phyloP scores from a whole-genome alignment of 2,113 vertebrate genomes.

The Neofelis nebulosa region DNA sequence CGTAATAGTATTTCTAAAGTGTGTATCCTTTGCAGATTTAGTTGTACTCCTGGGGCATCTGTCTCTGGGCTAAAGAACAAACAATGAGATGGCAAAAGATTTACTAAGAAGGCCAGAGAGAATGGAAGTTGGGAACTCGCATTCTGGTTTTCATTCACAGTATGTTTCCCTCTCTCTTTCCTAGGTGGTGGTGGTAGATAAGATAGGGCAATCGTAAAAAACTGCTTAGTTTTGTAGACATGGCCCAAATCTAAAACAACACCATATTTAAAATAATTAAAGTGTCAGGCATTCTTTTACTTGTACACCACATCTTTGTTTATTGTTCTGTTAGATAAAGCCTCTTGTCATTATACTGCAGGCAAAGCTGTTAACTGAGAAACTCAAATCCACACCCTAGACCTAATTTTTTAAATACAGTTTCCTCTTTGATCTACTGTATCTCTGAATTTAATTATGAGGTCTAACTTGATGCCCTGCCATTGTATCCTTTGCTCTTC shows the following conservation, averaged over 20 bases:
- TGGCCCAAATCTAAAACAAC: conserved; percentile 54
- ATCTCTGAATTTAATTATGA: conserved; percentile 73
- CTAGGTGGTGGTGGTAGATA: background rate
- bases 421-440: conserved; percentile 68
- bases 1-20: background rate
- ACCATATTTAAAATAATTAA: conserved; percentile 48
- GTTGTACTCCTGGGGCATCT: background rate
- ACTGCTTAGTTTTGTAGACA: background rate
- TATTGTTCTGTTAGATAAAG: conserved; percentile 54
- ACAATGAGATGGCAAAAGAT: background rate
- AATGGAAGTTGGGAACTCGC: background rate
- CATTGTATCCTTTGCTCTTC: conserved; percentile 36
- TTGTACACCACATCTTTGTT: conserved; percentile 18
- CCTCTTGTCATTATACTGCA: conserved; percentile 43
- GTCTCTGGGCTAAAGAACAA: background rate
- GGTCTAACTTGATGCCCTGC: conserved; percentile 57
- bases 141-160: background rate
- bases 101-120: background rate
- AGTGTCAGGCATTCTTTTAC: conserved; percentile 24
- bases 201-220: background rate
- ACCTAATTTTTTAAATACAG: conserved; percentile 47
- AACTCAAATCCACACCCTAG: conserved; percentile 22
- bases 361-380: conserved; percentile 51
- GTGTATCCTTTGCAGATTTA: background rate
- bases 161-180: background rate